Evolutionary conservation across 1,140 invertebrate genomes (phyloP), one percentile per base, ranked within the genome.

Genomic region (Aleiodes sp.): DNA sequence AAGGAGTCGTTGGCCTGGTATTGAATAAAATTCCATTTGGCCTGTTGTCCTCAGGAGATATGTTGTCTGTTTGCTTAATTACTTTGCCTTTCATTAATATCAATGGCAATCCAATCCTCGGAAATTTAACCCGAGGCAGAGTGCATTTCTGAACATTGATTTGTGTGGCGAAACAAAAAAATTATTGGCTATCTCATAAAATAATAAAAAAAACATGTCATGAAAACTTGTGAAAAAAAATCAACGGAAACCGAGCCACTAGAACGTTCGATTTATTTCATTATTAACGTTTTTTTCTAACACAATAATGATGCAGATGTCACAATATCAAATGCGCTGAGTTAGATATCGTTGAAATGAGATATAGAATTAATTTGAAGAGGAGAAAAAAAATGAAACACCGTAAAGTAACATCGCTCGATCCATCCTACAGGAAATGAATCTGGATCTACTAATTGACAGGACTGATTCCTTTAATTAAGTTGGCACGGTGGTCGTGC

Each of bases 11-110:
- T 67, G 70, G 19, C 33, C 57, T 14, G 61, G 28, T 9, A 24
- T 29, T 69, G 65, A 67, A 71, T 68, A 68, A 76, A 76, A 78
- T 67, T 67, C 75, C 75, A 78, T 74, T 75, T 52, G 65, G 19
- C 39, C 56, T 39, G 74, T 76, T 82, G 70, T 81, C 80, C 78
- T 73, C 74, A 73, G 80, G 78, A 80, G 75, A 70, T 80, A 75
- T 39, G 14, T 71, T 80, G 78, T 80, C 80, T 73, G 59, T 52
- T 75, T 76, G 76, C 76, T 79, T 84, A 83, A 84, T 83, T 80
- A 81, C 79, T 82, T 79, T 67, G 71, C 73, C 73, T 75, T 73
- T 76, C 77, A 79, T 81, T 81, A 82, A 82, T 76, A 75, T 76
- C 74, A 73, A 70, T 71, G 71, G 73, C 73, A 72, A 71, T 73